These are phyloP conservation scores for Tragopan temminckii DNA, from an alignment of 2,797 vertebrate genomes.

Conservation along the genomic window DNA sequence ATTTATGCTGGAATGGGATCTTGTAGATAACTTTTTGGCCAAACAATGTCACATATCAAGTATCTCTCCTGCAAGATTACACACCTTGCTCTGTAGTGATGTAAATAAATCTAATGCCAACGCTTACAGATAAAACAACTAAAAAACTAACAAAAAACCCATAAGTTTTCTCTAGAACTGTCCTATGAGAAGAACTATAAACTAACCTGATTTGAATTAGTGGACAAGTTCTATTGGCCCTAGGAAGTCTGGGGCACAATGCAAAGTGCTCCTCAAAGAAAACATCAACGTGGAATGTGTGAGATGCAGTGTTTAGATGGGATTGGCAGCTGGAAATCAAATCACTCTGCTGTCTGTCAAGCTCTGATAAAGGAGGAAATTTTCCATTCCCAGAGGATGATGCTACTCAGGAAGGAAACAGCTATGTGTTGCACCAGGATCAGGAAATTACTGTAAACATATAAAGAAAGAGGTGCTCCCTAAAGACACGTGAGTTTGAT, in stretches of 20 bases:
- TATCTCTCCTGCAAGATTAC: not conserved
- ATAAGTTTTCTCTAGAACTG: not conserved
- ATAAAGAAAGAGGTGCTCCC: not conserved
- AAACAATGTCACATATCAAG: not conserved
- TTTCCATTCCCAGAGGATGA: not conserved
- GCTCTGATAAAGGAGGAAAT: not conserved
- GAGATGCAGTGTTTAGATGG: not conserved
- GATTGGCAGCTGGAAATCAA: not conserved
- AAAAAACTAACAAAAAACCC: not conserved
- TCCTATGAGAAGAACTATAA: not conserved
- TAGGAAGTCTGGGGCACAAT: not conserved
- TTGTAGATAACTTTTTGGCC: not conserved
- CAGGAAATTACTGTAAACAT: not conserved
- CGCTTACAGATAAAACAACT: not conserved
- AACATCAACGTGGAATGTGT: not conserved
- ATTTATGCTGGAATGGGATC: not conserved
- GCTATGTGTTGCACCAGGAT: not conserved
- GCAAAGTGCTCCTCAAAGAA: not conserved
- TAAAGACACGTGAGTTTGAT: not conserved
- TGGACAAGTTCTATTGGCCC: not conserved
- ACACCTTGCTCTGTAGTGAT: not conserved
- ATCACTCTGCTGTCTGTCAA: not conserved
- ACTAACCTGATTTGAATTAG: not conserved
- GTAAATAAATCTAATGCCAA: not conserved
- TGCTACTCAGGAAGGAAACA: not conserved